Conservation (phyloP, 2,888 invertebrate species). For the Trachelus iudaicus region DNA sequence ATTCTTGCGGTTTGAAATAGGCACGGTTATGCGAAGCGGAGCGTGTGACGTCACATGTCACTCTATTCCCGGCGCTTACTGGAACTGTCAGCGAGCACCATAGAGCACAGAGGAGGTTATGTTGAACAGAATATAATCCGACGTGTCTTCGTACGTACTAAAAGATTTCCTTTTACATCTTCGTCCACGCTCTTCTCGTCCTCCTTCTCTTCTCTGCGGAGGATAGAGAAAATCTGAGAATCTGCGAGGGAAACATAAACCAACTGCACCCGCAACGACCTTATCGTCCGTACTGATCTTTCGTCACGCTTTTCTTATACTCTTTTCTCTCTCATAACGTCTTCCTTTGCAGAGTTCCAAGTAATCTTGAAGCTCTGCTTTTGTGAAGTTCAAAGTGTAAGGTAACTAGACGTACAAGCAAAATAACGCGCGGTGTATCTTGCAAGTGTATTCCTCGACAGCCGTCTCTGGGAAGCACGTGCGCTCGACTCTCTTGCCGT, state of each 20-base stretch:
- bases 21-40: slow-evolving; percentile 30
- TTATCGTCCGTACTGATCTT: not conserved
- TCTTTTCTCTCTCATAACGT: not conserved
- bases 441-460: not conserved
- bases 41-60: slow-evolving; percentile 34
- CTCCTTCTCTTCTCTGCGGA: not conserved
- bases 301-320: not conserved
- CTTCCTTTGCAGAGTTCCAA: not conserved
- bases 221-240: not conserved
- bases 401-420: not conserved
- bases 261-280: not conserved
- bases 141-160: not conserved
- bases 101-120: slow-evolving; percentile 6
- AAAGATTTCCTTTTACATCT: not conserved
- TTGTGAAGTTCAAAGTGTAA: not conserved
- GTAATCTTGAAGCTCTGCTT: not conserved
- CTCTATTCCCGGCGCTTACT: slow-evolving; percentile 24
- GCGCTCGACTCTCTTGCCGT: not conserved
- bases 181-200: not conserved
- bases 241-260: not conserved
- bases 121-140: not conserved
- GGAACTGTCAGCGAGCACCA: slow-evolving; percentile 24
- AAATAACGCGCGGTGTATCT: not conserved
- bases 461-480: not conserved
- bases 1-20: slow-evolving; percentile 27